These are phyloP conservation scores for Gonioctena quinquepunctata DNA, from an alignment of 1,140 invertebrate species.

Conservation along the genomic window DNA sequence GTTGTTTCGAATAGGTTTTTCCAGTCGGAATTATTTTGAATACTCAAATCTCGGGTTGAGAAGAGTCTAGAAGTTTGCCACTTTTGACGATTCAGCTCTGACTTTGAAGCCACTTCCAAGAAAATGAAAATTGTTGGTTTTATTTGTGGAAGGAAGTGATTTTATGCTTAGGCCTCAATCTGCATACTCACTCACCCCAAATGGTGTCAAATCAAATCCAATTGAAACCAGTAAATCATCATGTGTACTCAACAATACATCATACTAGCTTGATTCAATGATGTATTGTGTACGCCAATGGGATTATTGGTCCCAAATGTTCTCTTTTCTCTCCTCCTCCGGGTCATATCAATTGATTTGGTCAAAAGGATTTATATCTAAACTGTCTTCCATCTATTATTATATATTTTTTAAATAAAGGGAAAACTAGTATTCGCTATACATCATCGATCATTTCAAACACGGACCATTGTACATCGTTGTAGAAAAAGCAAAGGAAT, in stretches of 20 bases:
- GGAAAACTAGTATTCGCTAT: not conserved
- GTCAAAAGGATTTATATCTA: constrained; percentile 35
- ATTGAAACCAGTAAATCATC: too few relatives aligned
- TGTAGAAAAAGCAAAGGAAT: not conserved
- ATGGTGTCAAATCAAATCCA: not conserved
- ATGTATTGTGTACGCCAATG: not conserved
- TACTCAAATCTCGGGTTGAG: too few relatives aligned
- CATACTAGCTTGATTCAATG: not conserved
- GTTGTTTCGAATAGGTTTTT: too few relatives aligned
- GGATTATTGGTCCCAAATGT: constrained; percentile 13
- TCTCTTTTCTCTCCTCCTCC: constrained; percentile 21
- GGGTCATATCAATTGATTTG: constrained; percentile 36
- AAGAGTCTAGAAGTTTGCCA: too few relatives aligned
- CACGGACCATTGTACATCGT: not conserved
- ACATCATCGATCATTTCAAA: not conserved
- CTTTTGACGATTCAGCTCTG: too few relatives aligned
- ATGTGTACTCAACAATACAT: not conserved
- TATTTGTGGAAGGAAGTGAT: not conserved
- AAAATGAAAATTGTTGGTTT: not conserved
- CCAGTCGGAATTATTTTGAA: too few relatives aligned
- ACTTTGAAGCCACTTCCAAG: not conserved
- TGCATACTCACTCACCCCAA: not conserved
- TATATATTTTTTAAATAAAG: constrained; percentile 28
- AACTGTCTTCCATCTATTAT: constrained; percentile 37
- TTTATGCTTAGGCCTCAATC: not conserved